A percentile compares a stretch with the other conserved stretches of the same genome.
Evolutionary conservation across 2,797 vertebrate genomes (phyloP).

Genomic region (Limosa lapponica): DNA sequence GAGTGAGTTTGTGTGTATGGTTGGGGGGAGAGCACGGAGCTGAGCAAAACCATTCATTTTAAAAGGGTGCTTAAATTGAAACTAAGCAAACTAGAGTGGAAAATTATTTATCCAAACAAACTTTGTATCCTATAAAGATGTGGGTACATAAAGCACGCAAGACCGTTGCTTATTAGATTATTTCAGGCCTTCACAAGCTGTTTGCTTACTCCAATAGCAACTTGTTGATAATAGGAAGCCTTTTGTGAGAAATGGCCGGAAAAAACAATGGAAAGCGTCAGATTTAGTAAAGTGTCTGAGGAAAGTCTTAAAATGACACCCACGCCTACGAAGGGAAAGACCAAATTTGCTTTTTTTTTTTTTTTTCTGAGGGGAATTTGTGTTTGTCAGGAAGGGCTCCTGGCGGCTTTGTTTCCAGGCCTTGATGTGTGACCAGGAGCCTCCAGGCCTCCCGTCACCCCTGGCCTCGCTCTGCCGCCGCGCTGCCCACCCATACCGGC

Average conservation of each 20-base stretch:
- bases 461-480: conserved; percentile 86
- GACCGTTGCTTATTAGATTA: conserved; percentile 63
- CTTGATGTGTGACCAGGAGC: conserved; percentile 98
- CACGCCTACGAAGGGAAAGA: conserved; percentile 80
- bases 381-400: conserved; percentile 92
- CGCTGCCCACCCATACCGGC: conserved; percentile 98
- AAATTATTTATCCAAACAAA: conserved; percentile 60
- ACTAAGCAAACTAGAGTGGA: conserved; percentile 5
- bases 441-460: conserved; percentile 87
- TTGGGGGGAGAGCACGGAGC: not conserved
- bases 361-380: conserved; percentile 82
- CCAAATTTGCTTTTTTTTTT: conserved; percentile 86
- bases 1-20: not conserved
- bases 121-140: conserved; percentile 28
- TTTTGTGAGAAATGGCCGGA: conserved; percentile 68
- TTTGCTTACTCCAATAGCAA: conserved; percentile 77
- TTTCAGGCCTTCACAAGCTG: conserved; percentile 73
- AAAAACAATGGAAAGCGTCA: conserved; percentile 78
- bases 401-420: conserved; percentile 93
- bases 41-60: not conserved
- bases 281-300: conserved; percentile 83
- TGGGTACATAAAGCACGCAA: conserved; percentile 40
- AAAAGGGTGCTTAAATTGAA: conserved; percentile 2
- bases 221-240: conserved; percentile 81
- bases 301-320: conserved; percentile 83